phyloP scores from a whole-genome alignment of 2,888 invertebrate genomes.

The Agrotis exclamationis region DNA sequence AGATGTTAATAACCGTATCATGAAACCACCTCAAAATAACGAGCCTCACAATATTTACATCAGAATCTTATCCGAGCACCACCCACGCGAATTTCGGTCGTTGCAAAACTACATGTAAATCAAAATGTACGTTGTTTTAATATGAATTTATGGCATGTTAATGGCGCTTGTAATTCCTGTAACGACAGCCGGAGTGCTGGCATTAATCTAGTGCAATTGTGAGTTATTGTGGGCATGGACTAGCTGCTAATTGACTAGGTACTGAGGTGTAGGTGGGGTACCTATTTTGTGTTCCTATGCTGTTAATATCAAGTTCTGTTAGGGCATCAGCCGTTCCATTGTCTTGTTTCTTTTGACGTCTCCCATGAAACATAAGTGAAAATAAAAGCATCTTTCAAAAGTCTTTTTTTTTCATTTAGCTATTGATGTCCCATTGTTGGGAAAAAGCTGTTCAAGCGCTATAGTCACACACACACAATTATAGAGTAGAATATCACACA shows the following conservation, averaged over 20 bases:
- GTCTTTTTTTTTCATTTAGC: no score
- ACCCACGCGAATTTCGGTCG: constrained; percentile 54
- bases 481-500: no score
- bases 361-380: no score
- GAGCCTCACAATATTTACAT: constrained; percentile 48
- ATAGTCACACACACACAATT: no score
- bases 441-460: no score
- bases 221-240: constrained; percentile 65
- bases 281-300: constrained; percentile 12
- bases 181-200: constrained; percentile 55
- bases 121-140: constrained; percentile 63
- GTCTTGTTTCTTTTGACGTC: no score
- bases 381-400: no score
- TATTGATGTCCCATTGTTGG: no score
- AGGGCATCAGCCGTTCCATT: no score
- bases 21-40: constrained; percentile 28
- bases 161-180: constrained; percentile 64
- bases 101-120: constrained; percentile 61
- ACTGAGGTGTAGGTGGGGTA: constrained; percentile 32
- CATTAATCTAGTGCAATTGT: constrained; percentile 69
- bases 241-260: constrained; percentile 56
- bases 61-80: constrained; percentile 39
- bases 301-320: neutral
- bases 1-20: neutral
- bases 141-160: constrained; percentile 67